phyloP scores from a whole-genome alignment of 92 coral and sea anemone genomes.

The Pocillopora meandrina region DNA sequence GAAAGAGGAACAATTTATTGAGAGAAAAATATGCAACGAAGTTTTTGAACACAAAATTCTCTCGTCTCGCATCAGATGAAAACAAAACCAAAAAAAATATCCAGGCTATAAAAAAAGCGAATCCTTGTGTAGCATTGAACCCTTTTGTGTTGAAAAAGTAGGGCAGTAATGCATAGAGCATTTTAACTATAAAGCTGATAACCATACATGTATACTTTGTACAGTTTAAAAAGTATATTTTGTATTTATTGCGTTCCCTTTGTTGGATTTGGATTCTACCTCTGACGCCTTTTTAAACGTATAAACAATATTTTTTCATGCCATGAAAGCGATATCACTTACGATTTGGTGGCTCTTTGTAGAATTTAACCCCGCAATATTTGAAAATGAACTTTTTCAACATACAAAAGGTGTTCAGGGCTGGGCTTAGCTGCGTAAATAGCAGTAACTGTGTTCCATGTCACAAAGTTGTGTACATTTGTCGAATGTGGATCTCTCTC shows the following conservation, averaged over 20 bases:
- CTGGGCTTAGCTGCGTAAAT: neutral
- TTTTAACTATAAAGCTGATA: constrained; percentile 18
- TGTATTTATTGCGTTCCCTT: constrained; percentile 64
- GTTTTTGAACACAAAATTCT: constrained; percentile 2
- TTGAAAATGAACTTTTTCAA: constrained; percentile 60
- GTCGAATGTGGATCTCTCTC: neutral
- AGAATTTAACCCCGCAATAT: constrained; percentile 45
- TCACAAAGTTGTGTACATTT: constrained; percentile 30
- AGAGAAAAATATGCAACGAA: constrained; percentile 19
- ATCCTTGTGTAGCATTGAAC: constrained; percentile 35
- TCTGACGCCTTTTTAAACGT: constrained; percentile 29
- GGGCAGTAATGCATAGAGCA: neutral
- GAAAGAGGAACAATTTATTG: constrained; percentile 23
- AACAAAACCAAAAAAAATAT: constrained; percentile 1
- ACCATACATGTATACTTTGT: constrained; percentile 55
- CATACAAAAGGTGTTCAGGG: constrained; percentile 46
- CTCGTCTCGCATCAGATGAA: constrained; percentile 12
- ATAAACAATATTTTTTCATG: constrained; percentile 16
- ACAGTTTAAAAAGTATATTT: constrained; percentile 66
- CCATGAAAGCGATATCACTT: constrained; percentile 17
- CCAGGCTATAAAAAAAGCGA: constrained; percentile 4
- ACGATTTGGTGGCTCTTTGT: constrained; percentile 26
- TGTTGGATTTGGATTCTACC: constrained; percentile 5
- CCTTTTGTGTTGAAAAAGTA: constrained; percentile 70
- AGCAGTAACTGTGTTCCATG: neutral